These are phyloP conservation scores for Heterodera schachtii DNA, from an alignment of 1,140 invertebrate species.

Conservation along the genomic window DNA sequence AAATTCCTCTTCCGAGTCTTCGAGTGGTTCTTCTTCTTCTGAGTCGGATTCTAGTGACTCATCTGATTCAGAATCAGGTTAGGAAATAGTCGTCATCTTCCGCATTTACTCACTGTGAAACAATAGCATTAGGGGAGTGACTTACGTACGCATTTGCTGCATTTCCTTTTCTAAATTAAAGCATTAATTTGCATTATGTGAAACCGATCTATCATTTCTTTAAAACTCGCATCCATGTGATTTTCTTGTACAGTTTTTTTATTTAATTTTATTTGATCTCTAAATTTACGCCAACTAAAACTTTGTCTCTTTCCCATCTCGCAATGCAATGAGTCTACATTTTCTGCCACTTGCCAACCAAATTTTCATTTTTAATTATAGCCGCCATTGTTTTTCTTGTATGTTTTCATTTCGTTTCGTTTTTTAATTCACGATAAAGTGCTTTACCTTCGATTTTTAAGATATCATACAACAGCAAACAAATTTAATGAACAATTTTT, in stretches of 20 bases:
- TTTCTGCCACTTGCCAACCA: background rate
- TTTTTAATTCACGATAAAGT: background rate
- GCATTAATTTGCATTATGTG: background rate
- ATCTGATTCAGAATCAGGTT: constrained; percentile 59
- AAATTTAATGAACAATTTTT: no score
- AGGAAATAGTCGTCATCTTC: constrained; percentile 14
- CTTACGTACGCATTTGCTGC: no score
- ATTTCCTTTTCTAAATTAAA: background rate
- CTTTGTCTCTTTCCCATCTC: background rate
- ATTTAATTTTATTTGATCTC: background rate
- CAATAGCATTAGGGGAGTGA: background rate
- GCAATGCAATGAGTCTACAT: background rate
- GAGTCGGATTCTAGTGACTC: constrained; percentile 52
- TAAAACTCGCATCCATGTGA: background rate
- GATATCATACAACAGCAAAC: background rate
- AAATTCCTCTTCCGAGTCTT: constrained; percentile 51
- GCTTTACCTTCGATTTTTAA: background rate
- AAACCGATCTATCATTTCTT: background rate
- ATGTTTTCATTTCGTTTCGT: background rate
- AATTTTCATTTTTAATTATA: background rate
- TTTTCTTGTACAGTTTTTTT: background rate
- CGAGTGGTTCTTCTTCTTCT: constrained; percentile 52
- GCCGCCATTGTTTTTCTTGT: background rate
- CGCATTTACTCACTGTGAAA: constrained; percentile 5
- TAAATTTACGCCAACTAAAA: constrained; percentile 13